Base-by-base conservation (phyloP, 2,888 invertebrate genomes). In the Masnerella sp. region DNA sequence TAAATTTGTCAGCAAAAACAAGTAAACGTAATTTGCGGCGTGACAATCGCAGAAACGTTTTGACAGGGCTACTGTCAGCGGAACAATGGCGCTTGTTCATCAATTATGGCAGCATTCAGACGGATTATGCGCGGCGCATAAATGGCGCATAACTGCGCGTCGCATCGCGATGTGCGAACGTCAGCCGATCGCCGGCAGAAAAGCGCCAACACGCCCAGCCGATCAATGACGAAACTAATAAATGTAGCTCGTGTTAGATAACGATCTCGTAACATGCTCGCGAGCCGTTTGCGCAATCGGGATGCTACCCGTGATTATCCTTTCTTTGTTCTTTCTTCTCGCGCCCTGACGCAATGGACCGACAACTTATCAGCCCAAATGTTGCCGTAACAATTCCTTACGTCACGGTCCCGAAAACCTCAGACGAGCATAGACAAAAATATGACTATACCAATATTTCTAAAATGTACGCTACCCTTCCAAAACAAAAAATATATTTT, bases 321-420 rank as follows among this genome's bases (percentile, higher is more conserved):
- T 77, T 74, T 73, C 77, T 77, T 77, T 77, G 77, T 77, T 77
- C 72, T 58, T 67, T 59, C 70, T 62, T 64, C 51, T 58, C 49
- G 49, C 59, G 49, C 65, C 51, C 73, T 69, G 69, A 69, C 61
- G 72, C 71, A 72, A 74, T 74, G 64, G 58, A 69, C 64, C 68
- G 32, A 47, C 59, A 30, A 72, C 14, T 72, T 65, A 65, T 65
- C 72, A 59, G 59, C 49, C 47, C 20, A 58, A 68, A 59, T 43
- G 59, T 43, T 59, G 49, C 54, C 54, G 40, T 20, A 54, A 69
- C 47, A 47, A 38, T 38, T 32, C 11, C 4, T 67, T 67, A 49
- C 67, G 30, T 58, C 67, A 67, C 40, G 11, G 22, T 20, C 20
- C 2, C 20, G 11, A 38, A 36, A 7, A n/a, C 28, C 36, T 51